Base-by-base conservation (phyloP, 2,797 vertebrate genomes). In the Tenualosa ilisha region DNA sequence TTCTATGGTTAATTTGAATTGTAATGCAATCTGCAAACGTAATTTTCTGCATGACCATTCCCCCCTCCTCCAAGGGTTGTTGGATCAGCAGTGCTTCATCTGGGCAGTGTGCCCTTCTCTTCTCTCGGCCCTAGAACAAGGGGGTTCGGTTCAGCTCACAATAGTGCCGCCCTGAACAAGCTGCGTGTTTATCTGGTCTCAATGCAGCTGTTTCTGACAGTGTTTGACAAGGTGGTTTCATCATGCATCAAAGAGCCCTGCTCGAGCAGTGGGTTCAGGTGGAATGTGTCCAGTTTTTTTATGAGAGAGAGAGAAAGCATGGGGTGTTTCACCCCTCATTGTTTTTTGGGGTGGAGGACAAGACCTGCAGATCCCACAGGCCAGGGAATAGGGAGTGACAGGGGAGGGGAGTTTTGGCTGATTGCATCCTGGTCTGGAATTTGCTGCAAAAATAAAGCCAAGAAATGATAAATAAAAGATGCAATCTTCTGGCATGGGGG, bases 381-480 rank as follows among this genome's bases (percentile, higher is more conserved):
- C 94, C 94, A 91, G 94, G 94, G 86, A 79, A 96, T 96, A 95
- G 96, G 96, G 96, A 96, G 96, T 97, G 97, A 98, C 97, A 97
- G 96, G 94, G 96, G 93, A 94, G 95, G 96, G 97, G 96, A 98
- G 96, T 96, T 96, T 96, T 97, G 96, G 97, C 97, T 97, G 96
- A 97, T 97, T 97, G 95, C 96, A 93, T 96, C 96, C 96, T 93
- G 93, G 94, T 93, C 93, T 96, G 96, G 97, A 98, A 98, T 99
- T 97, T 95, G 91, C 95, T 96, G 96, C 96, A 96, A 97, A 97
- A 97, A 97, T 96, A 96, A 96, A 97, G 96, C 96, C 95, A 95
- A 96, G 94, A 93, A 94, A 95, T 84, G 94, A 98, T 99, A 98
- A 98, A 98, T 97, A 98, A 98, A 98, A 98, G 96, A 97, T 97